Base-by-base conservation (phyloP, 1,140 invertebrate genomes). In the Whitmania pigra region DNA sequence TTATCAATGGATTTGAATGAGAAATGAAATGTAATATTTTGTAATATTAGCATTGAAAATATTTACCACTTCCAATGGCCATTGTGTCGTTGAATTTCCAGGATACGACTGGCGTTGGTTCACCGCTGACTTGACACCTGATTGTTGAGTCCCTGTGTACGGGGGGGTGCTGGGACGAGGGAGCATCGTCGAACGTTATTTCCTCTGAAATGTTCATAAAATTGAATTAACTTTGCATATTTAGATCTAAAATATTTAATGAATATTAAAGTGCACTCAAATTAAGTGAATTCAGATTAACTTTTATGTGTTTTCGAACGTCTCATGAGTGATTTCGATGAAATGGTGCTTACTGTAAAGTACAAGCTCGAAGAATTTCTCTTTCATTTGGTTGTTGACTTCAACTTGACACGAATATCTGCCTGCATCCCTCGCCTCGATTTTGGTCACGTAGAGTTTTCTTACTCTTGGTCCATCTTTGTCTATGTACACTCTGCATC, bases 111-210 rank as follows among this genome's bases (percentile, higher is more conserved):
- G 74, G 74, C n/a, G 57, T 54, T 7, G 74, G 74, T 36, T 53
- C 31, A n/a, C 74, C 72, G 36, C 67, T 67, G 13, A 74, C 74
- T 2, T 54, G 53, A 29, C 74, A 74, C 54, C 57, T 67, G 57
- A 74, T 74, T 54, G 63, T 49, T 27, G 74, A 67, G 40, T 73
- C 72, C 18, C 53, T 67, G 57, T 73, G 43, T 43, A 73, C 70
- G 27, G n/a, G 53, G 9, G 74, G 74, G 31, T 71, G 67, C 68
- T 74, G 74, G 9, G 49, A 20, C 0, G 2, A 4, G 1, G 73
- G 73, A 15, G 67, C 73, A 25, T 74, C 53, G 53, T 72, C 70
- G 71, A 74, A 74, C 25, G 73, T 74, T 25, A 74, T 74, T 9
- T 74, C 70, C 71, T 74, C 73, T 74, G 72, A 31, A 63, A 25